These are phyloP conservation scores for Mantis religiosa DNA, from an alignment of 2,888 invertebrate species.

Conservation along the genomic window DNA sequence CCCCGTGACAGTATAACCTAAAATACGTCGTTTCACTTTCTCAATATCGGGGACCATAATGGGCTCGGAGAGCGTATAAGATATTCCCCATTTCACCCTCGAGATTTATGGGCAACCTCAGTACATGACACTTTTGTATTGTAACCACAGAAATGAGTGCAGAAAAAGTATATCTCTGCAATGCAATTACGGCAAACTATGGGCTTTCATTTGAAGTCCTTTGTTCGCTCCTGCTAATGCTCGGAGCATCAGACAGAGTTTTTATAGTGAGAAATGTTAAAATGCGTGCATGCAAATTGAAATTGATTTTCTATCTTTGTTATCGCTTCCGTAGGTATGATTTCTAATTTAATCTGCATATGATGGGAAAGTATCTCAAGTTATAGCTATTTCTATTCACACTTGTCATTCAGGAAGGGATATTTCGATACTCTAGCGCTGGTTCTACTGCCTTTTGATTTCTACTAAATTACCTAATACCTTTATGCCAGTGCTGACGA, in stretches of 20 bases:
- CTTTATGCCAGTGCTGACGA: no score
- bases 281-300: neutral
- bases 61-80: no score
- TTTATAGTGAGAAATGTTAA: neutral
- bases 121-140: neutral
- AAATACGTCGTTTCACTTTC: neutral
- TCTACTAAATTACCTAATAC: no score
- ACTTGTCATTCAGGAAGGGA: no score
- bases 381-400: no score
- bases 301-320: no score
- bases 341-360: no score
- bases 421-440: no score
- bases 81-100: neutral
- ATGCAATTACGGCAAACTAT: neutral
- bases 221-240: neutral
- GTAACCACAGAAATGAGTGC: neutral
- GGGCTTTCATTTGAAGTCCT: neutral
- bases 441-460: no score
- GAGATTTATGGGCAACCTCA: neutral
- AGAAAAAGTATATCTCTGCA: neutral
- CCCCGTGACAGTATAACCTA: neutral
- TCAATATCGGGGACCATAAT: neutral
- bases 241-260: neutral
- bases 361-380: no score
- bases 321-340: no score